phyloP scores from a whole-genome alignment of 30 jellyfish, hydroid and myxozoan species.

The Hydractinia symbiolongicarpus region DNA sequence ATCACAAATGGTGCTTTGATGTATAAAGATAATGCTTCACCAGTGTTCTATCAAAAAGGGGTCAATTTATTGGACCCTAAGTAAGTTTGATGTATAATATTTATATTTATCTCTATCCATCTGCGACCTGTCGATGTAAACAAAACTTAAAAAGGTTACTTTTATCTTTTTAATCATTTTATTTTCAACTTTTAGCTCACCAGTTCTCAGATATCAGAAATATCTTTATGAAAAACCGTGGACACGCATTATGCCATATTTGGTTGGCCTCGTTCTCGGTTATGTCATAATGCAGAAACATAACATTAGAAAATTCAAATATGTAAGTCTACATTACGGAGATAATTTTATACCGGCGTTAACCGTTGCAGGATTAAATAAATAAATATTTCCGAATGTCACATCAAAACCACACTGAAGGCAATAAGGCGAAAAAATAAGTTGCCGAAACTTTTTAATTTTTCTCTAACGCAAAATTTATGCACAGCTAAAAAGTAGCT shows the following conservation, averaged over 20 bases:
- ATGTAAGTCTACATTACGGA: conserved; percentile 10
- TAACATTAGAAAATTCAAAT: not conserved
- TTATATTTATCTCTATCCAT: not conserved
- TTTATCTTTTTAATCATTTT: not conserved
- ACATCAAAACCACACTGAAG: not conserved
- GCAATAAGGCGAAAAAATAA: no score
- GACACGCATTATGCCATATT: conserved; percentile 19
- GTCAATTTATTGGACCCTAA: not conserved
- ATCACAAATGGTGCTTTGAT: conserved; percentile 29
- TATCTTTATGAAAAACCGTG: not conserved
- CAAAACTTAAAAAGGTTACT: not conserved
- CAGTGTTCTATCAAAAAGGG: not conserved
- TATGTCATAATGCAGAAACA: not conserved
- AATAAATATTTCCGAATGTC: no score
- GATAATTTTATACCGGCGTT: no score
- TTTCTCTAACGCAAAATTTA: no score
- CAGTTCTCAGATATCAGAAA: not conserved
- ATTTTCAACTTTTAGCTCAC: not conserved
- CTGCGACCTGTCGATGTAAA: not conserved
- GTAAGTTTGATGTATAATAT: not conserved
- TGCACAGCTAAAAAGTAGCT: no score
- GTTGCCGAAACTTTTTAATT: no score
- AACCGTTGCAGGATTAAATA: no score
- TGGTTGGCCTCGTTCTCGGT: conserved; percentile 34
- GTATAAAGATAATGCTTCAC: conserved; percentile 20